Evolutionary conservation across 2,888 invertebrate genomes (phyloP).

Genomic region (Volucella inflata): DNA sequence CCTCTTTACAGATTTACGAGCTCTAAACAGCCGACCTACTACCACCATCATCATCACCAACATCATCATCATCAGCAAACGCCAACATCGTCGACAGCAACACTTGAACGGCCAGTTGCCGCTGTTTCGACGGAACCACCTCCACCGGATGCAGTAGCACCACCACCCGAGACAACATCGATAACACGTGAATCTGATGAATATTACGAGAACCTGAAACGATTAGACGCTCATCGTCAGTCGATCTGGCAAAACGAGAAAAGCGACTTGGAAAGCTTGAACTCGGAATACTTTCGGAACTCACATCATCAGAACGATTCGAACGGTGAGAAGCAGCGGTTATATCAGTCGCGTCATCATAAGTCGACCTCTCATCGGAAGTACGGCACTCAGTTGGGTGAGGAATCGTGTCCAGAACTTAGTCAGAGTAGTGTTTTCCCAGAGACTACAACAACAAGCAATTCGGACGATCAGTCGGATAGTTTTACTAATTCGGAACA

Average conservation of each 20-base stretch:
- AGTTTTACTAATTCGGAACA: conserved; percentile 81
- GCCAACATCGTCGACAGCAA: conserved; percentile 70
- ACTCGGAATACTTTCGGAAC: conserved; percentile 84
- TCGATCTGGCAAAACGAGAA: conserved; percentile 83
- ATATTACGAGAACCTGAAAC: conserved; percentile 83
- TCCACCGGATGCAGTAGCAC: conserved; percentile 72
- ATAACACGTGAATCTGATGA: conserved; percentile 81
- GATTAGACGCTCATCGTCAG: conserved; percentile 82
- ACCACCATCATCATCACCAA: conserved; percentile 78
- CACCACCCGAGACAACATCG: conserved; percentile 61
- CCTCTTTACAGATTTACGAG: conserved; percentile 61
- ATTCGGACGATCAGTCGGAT: conserved; percentile 83
- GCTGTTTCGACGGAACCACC: conserved; percentile 50
- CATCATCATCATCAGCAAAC: conserved; percentile 49
- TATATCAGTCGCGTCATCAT: conserved; percentile 78
- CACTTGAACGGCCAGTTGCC: conserved; percentile 75
- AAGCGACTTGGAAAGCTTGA: conserved; percentile 84
- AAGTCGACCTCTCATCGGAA: conserved; percentile 74
- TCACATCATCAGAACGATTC: conserved; percentile 82
- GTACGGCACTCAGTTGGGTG: conserved; percentile 63
- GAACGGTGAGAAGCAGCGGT: conserved; percentile 79
- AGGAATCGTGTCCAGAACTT: conserved; percentile 81
- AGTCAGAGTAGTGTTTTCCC: conserved; percentile 83
- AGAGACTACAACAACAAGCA: conserved; percentile 81
- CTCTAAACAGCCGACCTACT: conserved; percentile 75